Evolutionary conservation across 2,113 vertebrate genomes (phyloP).

Genomic region (Meriones unguiculatus): DNA sequence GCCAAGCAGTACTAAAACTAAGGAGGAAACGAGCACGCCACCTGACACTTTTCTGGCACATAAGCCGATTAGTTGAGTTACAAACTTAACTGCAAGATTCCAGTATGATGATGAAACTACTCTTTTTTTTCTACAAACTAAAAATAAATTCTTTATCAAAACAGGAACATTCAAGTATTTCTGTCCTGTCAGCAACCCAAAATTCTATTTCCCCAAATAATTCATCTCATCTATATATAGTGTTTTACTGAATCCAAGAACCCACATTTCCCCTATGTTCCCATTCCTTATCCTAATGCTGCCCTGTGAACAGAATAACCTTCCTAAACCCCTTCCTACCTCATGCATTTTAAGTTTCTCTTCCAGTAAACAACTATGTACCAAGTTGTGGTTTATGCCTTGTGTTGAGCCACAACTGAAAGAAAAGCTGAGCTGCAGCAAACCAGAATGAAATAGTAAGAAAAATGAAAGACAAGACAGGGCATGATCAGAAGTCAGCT

Average conservation of each 20-base stretch:
- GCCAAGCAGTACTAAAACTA: accelerated
- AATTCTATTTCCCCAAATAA: conserved; percentile 60
- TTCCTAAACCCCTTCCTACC: conserved; percentile 4
- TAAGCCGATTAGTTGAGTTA: conserved; percentile 66
- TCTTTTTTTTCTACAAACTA: conserved; percentile 62
- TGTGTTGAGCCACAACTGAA: conserved; percentile 22
- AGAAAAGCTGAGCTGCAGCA: conserved; percentile 40
- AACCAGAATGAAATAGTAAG: conserved; percentile 45
- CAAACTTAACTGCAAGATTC: conserved; percentile 71
- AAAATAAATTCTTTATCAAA: conserved; percentile 67
- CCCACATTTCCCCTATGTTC: not conserved
- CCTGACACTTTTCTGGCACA: conserved; percentile 70
- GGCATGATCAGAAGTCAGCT: conserved; percentile 70
- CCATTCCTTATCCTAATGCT: conserved; percentile 30
- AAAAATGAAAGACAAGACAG: conserved; percentile 73
- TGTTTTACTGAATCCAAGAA: not conserved
- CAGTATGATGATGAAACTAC: conserved; percentile 33
- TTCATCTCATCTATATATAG: not conserved
- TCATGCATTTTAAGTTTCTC: conserved; percentile 45
- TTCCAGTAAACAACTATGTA: conserved; percentile 16
- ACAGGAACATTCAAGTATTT: conserved; percentile 53
- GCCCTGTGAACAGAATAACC: not conserved
- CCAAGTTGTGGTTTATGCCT: not conserved
- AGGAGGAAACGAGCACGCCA: conserved; percentile 57
- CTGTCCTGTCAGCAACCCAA: conserved; percentile 41